Percentiles rank a stretch among this genome's conserved stretches.
These are phyloP conservation scores for Enoplosus armatus DNA, from an alignment of 2,797 vertebrate species.

Conservation along the genomic window DNA sequence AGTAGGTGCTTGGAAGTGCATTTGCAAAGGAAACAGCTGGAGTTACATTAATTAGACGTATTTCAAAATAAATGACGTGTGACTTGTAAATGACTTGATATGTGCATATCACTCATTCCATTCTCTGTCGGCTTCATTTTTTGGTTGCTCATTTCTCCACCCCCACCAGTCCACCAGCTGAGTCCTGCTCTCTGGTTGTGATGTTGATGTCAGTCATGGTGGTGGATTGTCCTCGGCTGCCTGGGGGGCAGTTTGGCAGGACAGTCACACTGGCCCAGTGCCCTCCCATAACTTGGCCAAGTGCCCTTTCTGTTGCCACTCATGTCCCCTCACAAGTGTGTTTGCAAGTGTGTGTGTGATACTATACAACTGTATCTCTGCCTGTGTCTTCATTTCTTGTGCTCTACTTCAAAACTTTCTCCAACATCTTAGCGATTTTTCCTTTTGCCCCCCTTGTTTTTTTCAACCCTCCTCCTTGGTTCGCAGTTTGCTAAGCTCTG, in stretches of 20 bases:
- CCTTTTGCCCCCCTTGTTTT: not conserved
- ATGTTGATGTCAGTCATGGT: constrained; percentile 35
- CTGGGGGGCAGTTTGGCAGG: constrained; percentile 38
- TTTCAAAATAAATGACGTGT: not conserved
- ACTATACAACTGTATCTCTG: not conserved
- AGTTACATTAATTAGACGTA: not conserved
- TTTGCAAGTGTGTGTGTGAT: constrained; percentile 7
- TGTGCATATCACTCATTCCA: not conserved
- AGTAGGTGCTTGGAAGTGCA: not conserved
- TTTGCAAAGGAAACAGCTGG: not conserved
- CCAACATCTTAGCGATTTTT: constrained; percentile 6
- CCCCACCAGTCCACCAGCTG: constrained; percentile 31
- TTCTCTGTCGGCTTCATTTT: not conserved
- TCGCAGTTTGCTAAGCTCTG: constrained; percentile 35
- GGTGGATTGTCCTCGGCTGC: constrained; percentile 26
- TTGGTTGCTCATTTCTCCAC: not conserved
- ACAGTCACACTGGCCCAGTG: constrained; percentile 1
- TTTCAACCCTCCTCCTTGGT: constrained; percentile 12
- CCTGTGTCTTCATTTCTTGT: not conserved
- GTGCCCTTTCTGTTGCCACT: constrained; percentile 20
- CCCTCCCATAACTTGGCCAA: not conserved
- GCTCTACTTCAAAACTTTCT: constrained; percentile 23
- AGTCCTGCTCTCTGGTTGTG: constrained; percentile 43
- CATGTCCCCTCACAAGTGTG: constrained; percentile 11
- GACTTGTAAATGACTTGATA: no score